Conservation (phyloP, 2,113 vertebrate species). For the Sula dactylatra region DNA sequence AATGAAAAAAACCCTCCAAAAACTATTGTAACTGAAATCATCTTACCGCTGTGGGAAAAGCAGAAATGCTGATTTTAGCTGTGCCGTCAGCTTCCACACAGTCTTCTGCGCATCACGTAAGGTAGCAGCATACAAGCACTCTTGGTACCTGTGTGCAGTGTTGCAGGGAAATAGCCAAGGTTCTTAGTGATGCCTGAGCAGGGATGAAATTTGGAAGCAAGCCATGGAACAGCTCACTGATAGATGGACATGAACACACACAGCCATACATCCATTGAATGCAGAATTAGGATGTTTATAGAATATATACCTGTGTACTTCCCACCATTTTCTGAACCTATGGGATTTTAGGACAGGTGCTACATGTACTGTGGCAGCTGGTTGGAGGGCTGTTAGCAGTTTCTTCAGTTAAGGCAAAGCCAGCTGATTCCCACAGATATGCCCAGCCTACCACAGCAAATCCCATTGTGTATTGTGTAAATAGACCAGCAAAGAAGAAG, state of each 20-base stretch:
- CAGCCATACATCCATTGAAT: not conserved
- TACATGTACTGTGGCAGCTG: not conserved
- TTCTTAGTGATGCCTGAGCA: not conserved
- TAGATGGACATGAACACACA: not conserved
- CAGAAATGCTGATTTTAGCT: not conserved
- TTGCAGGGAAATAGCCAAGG: not conserved
- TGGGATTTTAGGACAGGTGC: not conserved
- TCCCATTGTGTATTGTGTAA: not conserved
- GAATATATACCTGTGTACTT: not conserved
- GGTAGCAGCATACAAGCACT: fast-evolving
- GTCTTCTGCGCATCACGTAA: not conserved
- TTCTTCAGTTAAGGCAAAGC: not conserved
- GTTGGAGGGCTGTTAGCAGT: not conserved
- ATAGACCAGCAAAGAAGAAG: not conserved
- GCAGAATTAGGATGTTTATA: not conserved
- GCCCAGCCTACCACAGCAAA: not conserved
- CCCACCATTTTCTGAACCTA: not conserved
- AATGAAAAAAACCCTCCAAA: not conserved
- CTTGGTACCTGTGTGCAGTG: not conserved
- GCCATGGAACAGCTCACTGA: not conserved
- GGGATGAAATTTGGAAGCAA: not conserved
- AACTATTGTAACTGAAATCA: not conserved
- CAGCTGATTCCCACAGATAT: not conserved
- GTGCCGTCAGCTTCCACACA: not conserved
- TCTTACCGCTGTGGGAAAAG: not conserved